Conservation (phyloP, 2,888 invertebrate species). For the Pemphredon lugubris region DNA sequence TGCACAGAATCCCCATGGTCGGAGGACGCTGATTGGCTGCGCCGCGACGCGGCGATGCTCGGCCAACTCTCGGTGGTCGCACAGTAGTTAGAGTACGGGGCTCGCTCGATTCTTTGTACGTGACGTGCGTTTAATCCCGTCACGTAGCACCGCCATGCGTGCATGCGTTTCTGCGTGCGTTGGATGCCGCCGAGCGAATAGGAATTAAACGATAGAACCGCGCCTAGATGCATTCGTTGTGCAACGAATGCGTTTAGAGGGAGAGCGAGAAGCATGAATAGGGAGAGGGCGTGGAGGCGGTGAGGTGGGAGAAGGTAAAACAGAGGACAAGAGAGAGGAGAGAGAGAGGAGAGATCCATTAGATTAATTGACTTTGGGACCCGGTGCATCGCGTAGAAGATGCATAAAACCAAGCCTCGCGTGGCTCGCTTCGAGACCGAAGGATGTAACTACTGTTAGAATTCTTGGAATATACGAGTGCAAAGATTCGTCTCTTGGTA, state of each 20-base stretch:
- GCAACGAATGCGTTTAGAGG: constrained; percentile 60
- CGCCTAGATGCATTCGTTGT: constrained; percentile 70
- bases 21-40: too few species aligned
- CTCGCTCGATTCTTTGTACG: constrained; percentile 31
- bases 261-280: constrained; percentile 1
- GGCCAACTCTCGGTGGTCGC: too few species aligned
- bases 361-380: constrained; percentile 67
- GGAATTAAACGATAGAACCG: constrained; percentile 70
- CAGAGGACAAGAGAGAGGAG: neutral
- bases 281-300: too few species aligned
- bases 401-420: constrained; percentile 1
- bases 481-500: too few species aligned
- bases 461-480: too few species aligned
- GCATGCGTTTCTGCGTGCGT: constrained; percentile 44
- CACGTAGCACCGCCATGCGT: constrained; percentile 29
- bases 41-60: too few species aligned
- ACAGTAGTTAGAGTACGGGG: too few species aligned
- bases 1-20: too few species aligned
- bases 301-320: constrained; percentile 3
- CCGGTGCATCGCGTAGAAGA: constrained; percentile 27
- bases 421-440: constrained; percentile 2
- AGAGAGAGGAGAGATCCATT: constrained; percentile 44
- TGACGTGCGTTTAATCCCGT: constrained; percentile 25
- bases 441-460: too few species aligned
- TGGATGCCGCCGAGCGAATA: constrained; percentile 53